These are phyloP conservation scores for Paguma larvata DNA, from an alignment of 2,797 vertebrate genomes.

Conservation along the genomic window DNA sequence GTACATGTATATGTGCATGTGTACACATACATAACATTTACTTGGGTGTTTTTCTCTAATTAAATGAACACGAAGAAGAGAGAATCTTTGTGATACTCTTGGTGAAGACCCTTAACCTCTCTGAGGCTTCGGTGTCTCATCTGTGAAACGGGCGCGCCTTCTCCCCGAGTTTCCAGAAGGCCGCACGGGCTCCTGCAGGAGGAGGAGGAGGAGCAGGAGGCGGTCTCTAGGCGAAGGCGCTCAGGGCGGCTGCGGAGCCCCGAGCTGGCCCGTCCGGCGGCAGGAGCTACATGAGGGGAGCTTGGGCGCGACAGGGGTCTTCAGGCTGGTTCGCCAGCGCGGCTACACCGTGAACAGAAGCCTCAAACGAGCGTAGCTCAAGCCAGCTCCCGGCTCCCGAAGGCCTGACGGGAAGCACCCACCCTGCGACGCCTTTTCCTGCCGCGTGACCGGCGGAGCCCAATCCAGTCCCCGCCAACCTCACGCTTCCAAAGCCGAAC, in stretches of 20 bases:
- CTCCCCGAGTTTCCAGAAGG: not conserved
- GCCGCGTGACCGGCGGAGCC: not conserved
- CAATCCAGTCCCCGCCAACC: not conserved
- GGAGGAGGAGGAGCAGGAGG: not conserved
- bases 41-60: not conserved
- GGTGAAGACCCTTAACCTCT: not conserved
- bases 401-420: not conserved
- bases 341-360: not conserved
- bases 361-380: not conserved
- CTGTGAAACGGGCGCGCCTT: not conserved
- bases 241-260: no score
- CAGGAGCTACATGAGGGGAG: not conserved
- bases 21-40: not conserved
- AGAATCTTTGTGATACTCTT: slow-evolving; percentile 26
- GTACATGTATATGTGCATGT: fast-evolving
- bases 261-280: not conserved
- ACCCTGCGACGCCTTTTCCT: not conserved
- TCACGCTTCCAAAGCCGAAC: slow-evolving; percentile 16
- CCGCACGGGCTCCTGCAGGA: not conserved
- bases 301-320: not conserved
- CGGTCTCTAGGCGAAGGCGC: not conserved
- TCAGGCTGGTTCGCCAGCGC: not conserved
- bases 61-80: not conserved
- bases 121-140: not conserved
- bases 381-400: not conserved